phyloP scores from a whole-genome alignment of 2,113 vertebrate genomes.

The Serilophus lunatus region DNA sequence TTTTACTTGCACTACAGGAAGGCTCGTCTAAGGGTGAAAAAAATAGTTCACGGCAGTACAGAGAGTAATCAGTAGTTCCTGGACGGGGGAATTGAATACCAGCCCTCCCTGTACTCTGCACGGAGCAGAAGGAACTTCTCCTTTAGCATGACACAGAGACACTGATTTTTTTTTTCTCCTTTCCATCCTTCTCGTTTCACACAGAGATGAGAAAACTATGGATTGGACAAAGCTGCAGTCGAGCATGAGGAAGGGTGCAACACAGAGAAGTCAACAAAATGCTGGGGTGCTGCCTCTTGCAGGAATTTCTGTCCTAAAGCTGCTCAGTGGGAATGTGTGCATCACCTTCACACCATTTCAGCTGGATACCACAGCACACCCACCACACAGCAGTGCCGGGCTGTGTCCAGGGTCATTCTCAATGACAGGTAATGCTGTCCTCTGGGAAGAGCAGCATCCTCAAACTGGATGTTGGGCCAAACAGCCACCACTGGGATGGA shows the following conservation, averaged over 20 bases:
- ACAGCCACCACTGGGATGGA: background rate
- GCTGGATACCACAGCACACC: background rate
- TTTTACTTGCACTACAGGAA: background rate
- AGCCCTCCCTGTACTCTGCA: background rate
- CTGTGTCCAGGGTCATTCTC: background rate
- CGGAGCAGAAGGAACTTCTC: background rate
- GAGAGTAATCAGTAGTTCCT: background rate
- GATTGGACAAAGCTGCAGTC: background rate
- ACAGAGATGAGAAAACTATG: background rate
- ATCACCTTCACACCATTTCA: background rate
- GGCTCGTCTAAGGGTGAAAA: background rate
- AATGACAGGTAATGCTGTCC: background rate
- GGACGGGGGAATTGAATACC: background rate
- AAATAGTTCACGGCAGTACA: background rate
- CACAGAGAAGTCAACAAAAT: background rate
- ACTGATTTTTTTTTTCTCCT: background rate
- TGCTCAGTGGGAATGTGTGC: background rate
- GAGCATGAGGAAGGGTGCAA: background rate
- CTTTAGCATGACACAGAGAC: background rate
- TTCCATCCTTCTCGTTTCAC: background rate
- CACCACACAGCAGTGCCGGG: background rate
- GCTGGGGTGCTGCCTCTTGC: background rate
- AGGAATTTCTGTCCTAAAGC: background rate
- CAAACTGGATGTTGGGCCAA: fast-evolving
- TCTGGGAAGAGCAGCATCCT: background rate